Evolutionary conservation across 2,888 invertebrate genomes (phyloP), one percentile per base, ranked within the genome.

Genomic region (Bombyx huttoni): DNA sequence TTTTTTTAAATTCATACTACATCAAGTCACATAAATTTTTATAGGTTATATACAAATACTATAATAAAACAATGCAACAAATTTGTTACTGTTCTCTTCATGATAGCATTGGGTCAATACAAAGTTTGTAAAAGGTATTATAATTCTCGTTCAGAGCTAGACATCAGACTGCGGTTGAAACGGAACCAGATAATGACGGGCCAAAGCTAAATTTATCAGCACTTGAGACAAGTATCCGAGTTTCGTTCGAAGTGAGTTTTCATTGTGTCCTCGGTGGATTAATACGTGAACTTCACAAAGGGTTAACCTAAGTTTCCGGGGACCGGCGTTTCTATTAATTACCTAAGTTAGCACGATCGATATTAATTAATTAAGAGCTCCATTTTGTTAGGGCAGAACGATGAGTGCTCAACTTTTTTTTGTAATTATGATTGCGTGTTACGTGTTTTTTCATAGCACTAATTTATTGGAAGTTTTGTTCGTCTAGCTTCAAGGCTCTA

Each of bases 241-340:
- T 78, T 73, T 67, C 58, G 59, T 64, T 64, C 60, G 51, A 56
- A 54, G 54, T 48, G 69, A 79, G 75, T 77, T 78, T 79, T 78
- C 79, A 81, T 81, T 82, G 78, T 81, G 72, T 75, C 71, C 68
- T 64, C 63, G 56, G 57, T 67, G 77, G 77, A 81, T 83, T 83
- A 84, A 83, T 85, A 79, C 78, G 73, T 78, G 77, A 83, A 82
- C 73, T 82, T 80, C 64, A 58, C 68, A 76, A 80, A 82, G 81
- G 82, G 78, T 83, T 81, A 78, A 24, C 77, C 81, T 78, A 78
- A 82, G 81, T 81, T 81, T 78, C 56, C 52, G 70, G 75, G 73
- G 70, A 78, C 78, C 76, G 24, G 72, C 77, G 78, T 78, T 81
- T 75, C 80, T 83, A 84, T 81, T 84, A 83, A 84, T 85, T 85